phyloP scores from a whole-genome alignment of 2,797 vertebrate genomes.

The Amblyraja radiata region DNA sequence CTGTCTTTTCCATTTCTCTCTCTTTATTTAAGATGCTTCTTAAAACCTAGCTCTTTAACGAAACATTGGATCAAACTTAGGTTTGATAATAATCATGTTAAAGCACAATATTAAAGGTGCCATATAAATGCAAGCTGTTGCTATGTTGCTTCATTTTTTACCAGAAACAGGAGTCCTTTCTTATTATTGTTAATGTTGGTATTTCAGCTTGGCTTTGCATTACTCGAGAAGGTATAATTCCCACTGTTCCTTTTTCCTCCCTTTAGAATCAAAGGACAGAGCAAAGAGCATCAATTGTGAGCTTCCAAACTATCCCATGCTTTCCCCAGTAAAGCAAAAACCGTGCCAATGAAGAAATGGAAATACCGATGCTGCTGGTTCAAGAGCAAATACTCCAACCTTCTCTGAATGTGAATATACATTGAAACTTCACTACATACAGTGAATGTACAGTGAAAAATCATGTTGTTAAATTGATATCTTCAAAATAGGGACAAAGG shows the following conservation, averaged over 20 bases:
- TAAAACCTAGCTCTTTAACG: too few relatives aligned
- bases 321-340: neutral
- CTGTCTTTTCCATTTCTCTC: too few relatives aligned
- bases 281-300: neutral
- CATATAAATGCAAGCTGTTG: too few relatives aligned
- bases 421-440: neutral
- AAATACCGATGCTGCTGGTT: neutral
- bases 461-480: neutral
- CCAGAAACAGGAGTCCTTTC: neutral
- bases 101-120: too few relatives aligned
- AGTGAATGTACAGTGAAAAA: neutral
- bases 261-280: neutral
- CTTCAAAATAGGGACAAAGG: too few relatives aligned
- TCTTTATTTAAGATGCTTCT: too few relatives aligned
- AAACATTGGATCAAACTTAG: too few relatives aligned
- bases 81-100: too few relatives aligned
- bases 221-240: constrained; percentile 15
- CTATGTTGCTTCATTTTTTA: neutral
- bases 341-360: neutral
- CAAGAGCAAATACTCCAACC: neutral
- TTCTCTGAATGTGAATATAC: neutral
- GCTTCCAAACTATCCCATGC: neutral
- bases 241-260: neutral
- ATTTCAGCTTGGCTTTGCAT: constrained; percentile 20
- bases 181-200: neutral